These are phyloP conservation scores for Arothron firmamentum DNA, from an alignment of 2,113 vertebrate genomes.

Conservation along the genomic window DNA sequence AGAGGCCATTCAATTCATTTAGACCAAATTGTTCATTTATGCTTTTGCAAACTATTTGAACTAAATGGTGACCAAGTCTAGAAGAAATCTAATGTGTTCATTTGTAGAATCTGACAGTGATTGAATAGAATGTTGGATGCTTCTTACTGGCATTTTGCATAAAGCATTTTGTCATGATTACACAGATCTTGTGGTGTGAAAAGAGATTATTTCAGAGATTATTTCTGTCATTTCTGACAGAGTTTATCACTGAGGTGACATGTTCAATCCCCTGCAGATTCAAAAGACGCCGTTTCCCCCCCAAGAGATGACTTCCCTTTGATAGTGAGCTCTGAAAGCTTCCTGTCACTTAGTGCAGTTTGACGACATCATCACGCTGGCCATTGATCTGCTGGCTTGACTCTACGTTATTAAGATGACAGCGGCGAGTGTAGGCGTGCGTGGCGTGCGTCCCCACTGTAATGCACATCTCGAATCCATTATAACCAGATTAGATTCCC, in stretches of 20 bases:
- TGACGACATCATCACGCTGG: conserved; percentile 69
- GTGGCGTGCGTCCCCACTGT: conserved; percentile 71
- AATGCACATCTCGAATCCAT: conserved; percentile 85
- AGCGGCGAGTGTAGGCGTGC: conserved; percentile 72
- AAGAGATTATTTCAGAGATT: too few species aligned
- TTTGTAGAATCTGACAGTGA: too few species aligned
- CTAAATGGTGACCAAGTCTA: too few species aligned
- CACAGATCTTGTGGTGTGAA: too few species aligned
- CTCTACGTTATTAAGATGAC: conserved; percentile 85
- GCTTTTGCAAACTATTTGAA: too few species aligned
- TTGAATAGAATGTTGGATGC: too few species aligned
- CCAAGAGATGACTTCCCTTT: conserved; percentile 61
- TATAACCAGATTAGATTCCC: conserved; percentile 86
- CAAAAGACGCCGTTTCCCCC: conserved; percentile 29
- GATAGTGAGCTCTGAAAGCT: conserved; percentile 72
- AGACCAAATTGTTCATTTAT: too few species aligned
- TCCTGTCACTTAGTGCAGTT: conserved; percentile 68
- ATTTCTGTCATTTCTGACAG: conserved; percentile 14
- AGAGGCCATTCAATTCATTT: too few species aligned
- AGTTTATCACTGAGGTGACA: conserved; percentile 31
- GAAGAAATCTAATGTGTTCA: too few species aligned
- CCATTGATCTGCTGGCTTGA: conserved; percentile 79
- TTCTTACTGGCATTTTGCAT: too few species aligned
- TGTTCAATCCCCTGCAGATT: conserved; percentile 28
- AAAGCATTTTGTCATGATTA: too few species aligned